Percentiles rank a stretch among this genome's conserved stretches.
Conservation (phyloP, 2,113 vertebrate species). For the Xiphorhynchus elegans region DNA sequence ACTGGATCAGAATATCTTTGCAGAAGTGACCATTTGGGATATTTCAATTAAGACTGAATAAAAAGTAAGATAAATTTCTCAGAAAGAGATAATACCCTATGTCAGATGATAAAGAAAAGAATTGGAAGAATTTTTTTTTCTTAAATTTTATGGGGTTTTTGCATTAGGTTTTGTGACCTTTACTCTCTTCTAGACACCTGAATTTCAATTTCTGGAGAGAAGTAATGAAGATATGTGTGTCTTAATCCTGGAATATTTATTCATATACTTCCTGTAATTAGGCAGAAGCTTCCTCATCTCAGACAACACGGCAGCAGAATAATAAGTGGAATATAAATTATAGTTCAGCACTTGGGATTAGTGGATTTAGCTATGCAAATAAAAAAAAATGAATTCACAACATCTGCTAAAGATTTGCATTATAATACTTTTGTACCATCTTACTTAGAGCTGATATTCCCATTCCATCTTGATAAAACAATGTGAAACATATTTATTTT, state of each 20-base stretch:
- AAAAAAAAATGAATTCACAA: conserved; percentile 18
- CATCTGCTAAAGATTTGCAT: conserved; percentile 57
- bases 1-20: background rate
- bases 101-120: background rate
- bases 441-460: background rate
- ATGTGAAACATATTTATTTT: background rate
- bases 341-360: conserved; percentile 31
- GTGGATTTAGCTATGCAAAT: background rate
- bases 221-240: background rate
- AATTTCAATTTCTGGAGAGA: background rate
- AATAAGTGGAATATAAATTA: conserved; percentile 45
- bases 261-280: conserved; percentile 8
- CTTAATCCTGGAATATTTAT: conserved; percentile 8
- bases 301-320: conserved; percentile 4
- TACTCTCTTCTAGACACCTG: background rate
- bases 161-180: background rate
- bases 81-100: background rate
- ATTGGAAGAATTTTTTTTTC: background rate
- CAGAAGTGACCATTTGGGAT: background rate
- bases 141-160: background rate
- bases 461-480: background rate
- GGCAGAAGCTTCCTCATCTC: background rate
- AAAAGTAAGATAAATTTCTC: background rate
- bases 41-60: background rate
- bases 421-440: background rate